Evolutionary conservation across 35 echinoderm and acorn worm species (phyloP), one percentile per base, ranked within the genome.

Genomic region (Apostichopus japonicus): DNA sequence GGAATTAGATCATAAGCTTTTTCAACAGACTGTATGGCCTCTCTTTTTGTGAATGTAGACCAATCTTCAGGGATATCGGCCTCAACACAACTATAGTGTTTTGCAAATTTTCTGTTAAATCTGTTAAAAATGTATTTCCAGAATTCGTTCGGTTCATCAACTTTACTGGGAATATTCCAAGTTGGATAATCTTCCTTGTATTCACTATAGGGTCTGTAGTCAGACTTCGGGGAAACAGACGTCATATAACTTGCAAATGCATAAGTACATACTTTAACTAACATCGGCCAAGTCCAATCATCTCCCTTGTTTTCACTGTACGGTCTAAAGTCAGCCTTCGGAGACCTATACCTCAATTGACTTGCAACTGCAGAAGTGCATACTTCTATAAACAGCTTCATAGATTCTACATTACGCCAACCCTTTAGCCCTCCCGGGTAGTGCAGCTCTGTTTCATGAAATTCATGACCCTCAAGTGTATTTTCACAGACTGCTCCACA

Each of bases 81-180:
- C 21, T 55, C 80, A 22, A 22, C 53, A 44, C 8, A 5, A 8
- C 56, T 22, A 17, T 58, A 56, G 1, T 22, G 17, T 15, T 55
- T 9, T 17, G 80, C 25, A 58, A 84, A 84, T 57, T 84, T 52
- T 6, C 53, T 54, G 56, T 84, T 84, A 57, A 84, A 84, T 22
- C 80, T 54, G 13, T 84, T 55, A 15, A 84, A 87, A 71, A 87
- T 24, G 84, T 87, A 87, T 63, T 87, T 62, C 84, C 84, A 87
- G 58, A 71, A 87, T 21, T 17, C 84, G 8, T 65, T 63, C 23
- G 84, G 84, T 24, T 87, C 56, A 8, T 71, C 56, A 33, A 33
- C 23, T 63, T 23, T 10, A 62, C n/a, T 4, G 4, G 22, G 4
- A 5, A 87, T 24, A 24, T 63, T 24, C 84, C 84, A 87, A 4